Conservation (phyloP, 2,113 vertebrate genomes). For the Seriola rivoliana region DNA sequence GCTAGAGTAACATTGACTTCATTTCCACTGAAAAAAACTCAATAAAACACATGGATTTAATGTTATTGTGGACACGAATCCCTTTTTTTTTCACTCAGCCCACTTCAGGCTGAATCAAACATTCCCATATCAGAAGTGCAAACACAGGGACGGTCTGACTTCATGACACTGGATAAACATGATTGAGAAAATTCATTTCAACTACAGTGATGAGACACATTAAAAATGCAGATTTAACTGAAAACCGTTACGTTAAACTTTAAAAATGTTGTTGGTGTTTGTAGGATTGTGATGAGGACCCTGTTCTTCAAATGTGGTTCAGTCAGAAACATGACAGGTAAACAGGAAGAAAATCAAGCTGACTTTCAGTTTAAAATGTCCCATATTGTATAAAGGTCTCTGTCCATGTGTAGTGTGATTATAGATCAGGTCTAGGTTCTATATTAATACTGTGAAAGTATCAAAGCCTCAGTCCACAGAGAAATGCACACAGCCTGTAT, state of each 20-base stretch:
- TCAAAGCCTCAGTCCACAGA: no score
- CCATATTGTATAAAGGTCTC: no score
- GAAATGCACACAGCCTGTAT: no score
- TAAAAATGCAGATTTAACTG: neutral
- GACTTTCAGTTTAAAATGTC: no score
- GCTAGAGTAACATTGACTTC: slow-evolving; percentile 47
- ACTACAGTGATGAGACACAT: slow-evolving; percentile 7
- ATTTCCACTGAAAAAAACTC: slow-evolving; percentile 20
- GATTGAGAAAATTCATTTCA: neutral
- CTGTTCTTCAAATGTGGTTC: slow-evolving; percentile 1
- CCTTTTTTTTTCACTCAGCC: neutral
- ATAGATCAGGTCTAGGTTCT: no score
- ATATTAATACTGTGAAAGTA: no score
- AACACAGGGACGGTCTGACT: neutral
- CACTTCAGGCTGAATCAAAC: neutral
- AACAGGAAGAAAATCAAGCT: neutral
- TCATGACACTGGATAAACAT: slow-evolving; percentile 2
- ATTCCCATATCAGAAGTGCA: neutral
- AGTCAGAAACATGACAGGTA: neutral
- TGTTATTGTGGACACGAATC: neutral
- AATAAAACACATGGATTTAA: neutral
- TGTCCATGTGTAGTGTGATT: no score
- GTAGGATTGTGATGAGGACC: neutral
- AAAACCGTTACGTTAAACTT: neutral
- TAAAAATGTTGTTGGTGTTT: neutral